Percentiles rank a stretch among this genome's conserved stretches.
These are phyloP conservation scores for Ctenodactylus gundi DNA, from an alignment of 2,113 vertebrate genomes.

Conservation along the genomic window DNA sequence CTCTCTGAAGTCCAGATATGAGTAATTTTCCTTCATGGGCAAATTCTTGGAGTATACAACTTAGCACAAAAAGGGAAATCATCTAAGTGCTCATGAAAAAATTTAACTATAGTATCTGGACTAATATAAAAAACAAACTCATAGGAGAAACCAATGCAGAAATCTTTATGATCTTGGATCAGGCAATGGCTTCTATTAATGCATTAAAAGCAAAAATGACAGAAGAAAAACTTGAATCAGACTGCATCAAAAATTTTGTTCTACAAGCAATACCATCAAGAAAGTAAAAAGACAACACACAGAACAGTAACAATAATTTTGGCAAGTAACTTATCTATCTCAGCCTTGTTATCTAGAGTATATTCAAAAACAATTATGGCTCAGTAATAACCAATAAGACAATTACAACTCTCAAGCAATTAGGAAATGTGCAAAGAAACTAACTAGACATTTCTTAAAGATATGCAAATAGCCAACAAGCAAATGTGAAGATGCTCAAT, in stretches of 20 bases:
- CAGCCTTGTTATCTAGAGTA: neutral
- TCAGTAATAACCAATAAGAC: neutral
- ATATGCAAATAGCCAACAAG: neutral
- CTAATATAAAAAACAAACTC: too few species aligned
- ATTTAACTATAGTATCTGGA: neutral
- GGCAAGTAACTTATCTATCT: neutral
- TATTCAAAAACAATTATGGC: neutral
- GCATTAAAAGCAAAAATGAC: neutral
- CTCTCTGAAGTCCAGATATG: conserved; percentile 4
- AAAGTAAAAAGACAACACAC: neutral
- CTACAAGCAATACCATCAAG: neutral
- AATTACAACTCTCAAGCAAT: neutral
- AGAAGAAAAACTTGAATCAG: conserved; percentile 6
- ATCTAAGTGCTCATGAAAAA: conserved; percentile 1
- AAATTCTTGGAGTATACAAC: neutral
- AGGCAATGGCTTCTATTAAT: neutral
- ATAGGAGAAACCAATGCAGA: neutral
- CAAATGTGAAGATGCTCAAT: neutral
- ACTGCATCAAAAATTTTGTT: neutral
- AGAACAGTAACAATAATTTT: neutral
- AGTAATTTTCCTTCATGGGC: neutral
- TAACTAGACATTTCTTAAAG: neutral
- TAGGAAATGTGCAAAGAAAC: conserved; percentile 1
- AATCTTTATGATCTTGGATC: neutral
- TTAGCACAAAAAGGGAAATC: conserved; percentile 19